Base-by-base conservation (phyloP, 2,797 vertebrate genomes). In the Nannoperca australis region DNA sequence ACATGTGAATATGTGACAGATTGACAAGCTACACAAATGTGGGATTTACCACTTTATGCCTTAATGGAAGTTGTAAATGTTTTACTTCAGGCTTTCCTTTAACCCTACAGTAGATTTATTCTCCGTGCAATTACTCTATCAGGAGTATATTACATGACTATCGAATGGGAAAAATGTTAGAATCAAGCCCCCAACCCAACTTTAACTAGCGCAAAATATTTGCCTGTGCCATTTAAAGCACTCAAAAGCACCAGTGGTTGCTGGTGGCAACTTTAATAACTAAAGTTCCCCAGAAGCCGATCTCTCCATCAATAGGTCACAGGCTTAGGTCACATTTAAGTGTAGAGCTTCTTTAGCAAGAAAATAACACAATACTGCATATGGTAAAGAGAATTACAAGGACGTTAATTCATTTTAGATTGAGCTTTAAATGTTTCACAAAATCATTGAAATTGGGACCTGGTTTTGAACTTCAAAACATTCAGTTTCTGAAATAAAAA, bases 211-310 rank as follows among this genome's bases (percentile, higher is more conserved):
- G 42, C 30, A 11, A 47, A 36, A 20, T 27, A 45, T 30, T 22
- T 47, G 27, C 18, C 8, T 17, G 7, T 32, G 1, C 3, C n/a
- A 49, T 47, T 53, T 47, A 42, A 44, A 47, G 44, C 44, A 17
- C 32, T 27, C 7, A 38, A 36, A 73, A 42, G 18, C 24, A 34
- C 2, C n/a, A 27, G 4, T 54, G 10, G 54, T 17, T 60, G 51
- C 64, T 60, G 9, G 24, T 55, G 13, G 27, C 54, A 60, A 66
- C 30, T 47, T 66, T n/a, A 75, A 54, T 54, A 54, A 53, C n/a
- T 22, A 50, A 51, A 34, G 68, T 55, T 30, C 10, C 18, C 32
- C 13, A 24, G 34, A 77, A 64, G 49, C 15, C 51, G 9, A 38
- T 10, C 10, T 38, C 36, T 38, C 36, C 9, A 38, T 10, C 11